Evolutionary conservation across 64 coral and sea anemone species (phyloP).

Genomic region (Stylophora pistillata): DNA sequence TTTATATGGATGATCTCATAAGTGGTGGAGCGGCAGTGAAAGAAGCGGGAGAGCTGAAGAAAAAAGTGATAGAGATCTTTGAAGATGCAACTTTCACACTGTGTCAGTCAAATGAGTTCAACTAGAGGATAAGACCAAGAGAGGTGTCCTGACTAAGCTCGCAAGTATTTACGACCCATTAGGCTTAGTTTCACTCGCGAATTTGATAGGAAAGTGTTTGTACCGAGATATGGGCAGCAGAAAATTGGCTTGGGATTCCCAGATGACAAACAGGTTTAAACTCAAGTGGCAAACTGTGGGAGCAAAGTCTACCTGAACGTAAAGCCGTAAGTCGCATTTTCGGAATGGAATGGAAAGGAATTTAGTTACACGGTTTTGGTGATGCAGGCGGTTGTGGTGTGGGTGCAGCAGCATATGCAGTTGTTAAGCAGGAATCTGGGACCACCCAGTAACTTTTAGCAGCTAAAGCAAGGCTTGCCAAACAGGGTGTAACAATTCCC

Average conservation of each 20-base stretch:
- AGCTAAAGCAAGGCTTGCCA: neutral
- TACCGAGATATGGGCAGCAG: neutral
- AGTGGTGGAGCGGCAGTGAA: neutral
- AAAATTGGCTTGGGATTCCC: constrained; percentile 17
- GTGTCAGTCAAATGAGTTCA: constrained; percentile 4
- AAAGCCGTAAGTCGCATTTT: neutral
- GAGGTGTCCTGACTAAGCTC: neutral
- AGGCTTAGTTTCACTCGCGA: neutral
- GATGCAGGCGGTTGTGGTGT: neutral
- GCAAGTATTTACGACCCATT: neutral
- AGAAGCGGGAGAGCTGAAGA: constrained; percentile 1
- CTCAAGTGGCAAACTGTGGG: constrained; percentile 6
- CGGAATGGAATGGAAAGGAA: neutral
- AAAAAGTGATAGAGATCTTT: constrained; percentile 8
- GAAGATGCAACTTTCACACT: constrained; percentile 8
- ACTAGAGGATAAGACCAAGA: neutral
- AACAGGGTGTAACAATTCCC: neutral
- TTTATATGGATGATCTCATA: constrained; percentile 13
- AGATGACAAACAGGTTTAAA: neutral
- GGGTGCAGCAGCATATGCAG: neutral
- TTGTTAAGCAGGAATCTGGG: neutral
- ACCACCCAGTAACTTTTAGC: neutral
- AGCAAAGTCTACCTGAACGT: neutral
- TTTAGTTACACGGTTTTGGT: neutral
- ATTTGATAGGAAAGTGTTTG: constrained; percentile 4